Conservation (phyloP, 2,888 invertebrate genomes). For the Mechanitis mazaeus region DNA sequence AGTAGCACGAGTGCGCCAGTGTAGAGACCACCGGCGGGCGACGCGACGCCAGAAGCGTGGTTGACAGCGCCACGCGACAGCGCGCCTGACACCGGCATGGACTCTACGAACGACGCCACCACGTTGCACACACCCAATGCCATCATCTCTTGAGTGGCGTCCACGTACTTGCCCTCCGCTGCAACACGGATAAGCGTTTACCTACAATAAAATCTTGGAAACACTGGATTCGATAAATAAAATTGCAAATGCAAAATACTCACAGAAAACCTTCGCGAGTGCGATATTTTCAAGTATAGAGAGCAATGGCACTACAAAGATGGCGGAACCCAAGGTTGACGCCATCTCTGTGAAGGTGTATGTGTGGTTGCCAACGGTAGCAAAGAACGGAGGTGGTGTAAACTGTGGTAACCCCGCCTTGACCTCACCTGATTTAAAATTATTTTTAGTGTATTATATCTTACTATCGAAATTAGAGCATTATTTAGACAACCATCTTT, state of each 20-base stretch:
- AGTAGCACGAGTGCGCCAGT: constrained; percentile 79
- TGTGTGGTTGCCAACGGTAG: constrained; percentile 79
- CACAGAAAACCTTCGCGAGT: constrained; percentile 92
- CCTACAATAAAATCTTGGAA: background rate
- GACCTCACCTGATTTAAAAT: constrained; percentile 75
- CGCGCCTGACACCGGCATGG: constrained; percentile 94
- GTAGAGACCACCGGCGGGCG: constrained; percentile 90
- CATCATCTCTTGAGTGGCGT: constrained; percentile 93
- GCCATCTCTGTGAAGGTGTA: constrained; percentile 83
- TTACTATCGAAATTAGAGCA: no score
- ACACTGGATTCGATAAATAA: background rate
- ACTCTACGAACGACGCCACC: constrained; percentile 89
- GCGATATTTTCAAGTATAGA: constrained; percentile 95
- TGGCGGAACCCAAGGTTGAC: constrained; percentile 88
- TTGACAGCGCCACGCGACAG: constrained; percentile 95
- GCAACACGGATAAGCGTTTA: constrained; percentile 29
- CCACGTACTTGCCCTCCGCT: constrained; percentile 87
- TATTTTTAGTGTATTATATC: background rate
- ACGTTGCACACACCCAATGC: constrained; percentile 92
- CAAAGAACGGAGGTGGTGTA: constrained; percentile 80
- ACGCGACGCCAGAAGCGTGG: constrained; percentile 93
- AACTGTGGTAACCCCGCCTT: constrained; percentile 82
- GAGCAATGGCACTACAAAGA: constrained; percentile 91
- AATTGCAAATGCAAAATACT: constrained; percentile 36
- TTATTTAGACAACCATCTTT: no score